Conservation (phyloP, 2,797 vertebrate species). For the Poeciliopsis infans region DNA sequence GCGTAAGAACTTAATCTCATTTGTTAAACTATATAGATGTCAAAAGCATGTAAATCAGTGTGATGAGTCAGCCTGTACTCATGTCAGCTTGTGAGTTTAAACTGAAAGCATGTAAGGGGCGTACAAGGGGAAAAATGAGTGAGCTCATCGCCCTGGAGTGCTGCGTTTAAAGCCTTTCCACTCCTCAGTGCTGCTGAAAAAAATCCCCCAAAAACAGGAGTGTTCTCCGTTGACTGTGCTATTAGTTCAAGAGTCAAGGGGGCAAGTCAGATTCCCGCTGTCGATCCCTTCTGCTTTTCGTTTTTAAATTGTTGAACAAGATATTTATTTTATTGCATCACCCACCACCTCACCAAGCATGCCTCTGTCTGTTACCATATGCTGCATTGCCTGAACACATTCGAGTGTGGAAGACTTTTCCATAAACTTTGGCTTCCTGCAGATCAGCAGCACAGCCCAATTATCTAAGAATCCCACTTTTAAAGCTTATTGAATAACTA, state of each 20-base stretch:
- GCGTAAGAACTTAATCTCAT: constrained; percentile 6
- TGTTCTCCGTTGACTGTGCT: constrained; percentile 55
- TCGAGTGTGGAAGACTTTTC: constrained; percentile 8
- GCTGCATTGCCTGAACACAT: constrained; percentile 31
- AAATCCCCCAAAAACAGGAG: constrained; percentile 43
- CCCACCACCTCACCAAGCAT: constrained; percentile 39
- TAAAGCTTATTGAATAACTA: constrained; percentile 56
- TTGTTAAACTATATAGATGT: constrained; percentile 26
- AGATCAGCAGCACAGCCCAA: constrained; percentile 57
- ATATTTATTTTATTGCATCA: constrained; percentile 33
- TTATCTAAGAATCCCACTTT: constrained; percentile 58
- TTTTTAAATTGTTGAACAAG: constrained; percentile 29
- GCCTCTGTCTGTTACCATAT: constrained; percentile 8
- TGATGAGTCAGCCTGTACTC: constrained; percentile 35
- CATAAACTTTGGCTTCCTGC: constrained; percentile 47
- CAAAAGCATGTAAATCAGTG: constrained; percentile 39
- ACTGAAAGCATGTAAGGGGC: constrained; percentile 58
- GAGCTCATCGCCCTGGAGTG: constrained; percentile 59
- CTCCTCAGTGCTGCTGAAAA: constrained; percentile 59
- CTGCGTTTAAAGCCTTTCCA: constrained; percentile 63
- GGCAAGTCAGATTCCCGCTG: constrained; percentile 12
- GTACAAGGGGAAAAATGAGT: constrained; percentile 55
- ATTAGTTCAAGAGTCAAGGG: constrained; percentile 31
- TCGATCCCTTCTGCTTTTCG: constrained; percentile 28
- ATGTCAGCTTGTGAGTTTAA: constrained; percentile 25